Conservation (phyloP, 2,888 invertebrate genomes). For the Schrankia costaestrigalis region DNA sequence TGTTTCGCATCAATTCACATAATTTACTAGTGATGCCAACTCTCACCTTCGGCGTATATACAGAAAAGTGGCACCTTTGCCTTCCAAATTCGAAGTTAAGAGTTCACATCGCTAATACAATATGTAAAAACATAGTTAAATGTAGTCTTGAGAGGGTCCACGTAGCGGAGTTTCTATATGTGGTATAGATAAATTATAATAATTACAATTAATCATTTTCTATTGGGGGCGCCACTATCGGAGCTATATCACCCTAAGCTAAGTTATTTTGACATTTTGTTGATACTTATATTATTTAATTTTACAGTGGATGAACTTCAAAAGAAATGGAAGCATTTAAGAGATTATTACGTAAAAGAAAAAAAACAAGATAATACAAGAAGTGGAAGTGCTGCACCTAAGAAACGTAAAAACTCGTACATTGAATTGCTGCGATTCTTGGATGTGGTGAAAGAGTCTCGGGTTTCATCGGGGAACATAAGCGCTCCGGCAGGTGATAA, state of each 20-base stretch:
- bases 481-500: constrained; percentile 18
- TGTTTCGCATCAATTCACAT: too few relatives aligned
- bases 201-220: constrained; percentile 5
- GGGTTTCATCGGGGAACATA: constrained; percentile 16
- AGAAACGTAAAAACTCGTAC: constrained; percentile 12
- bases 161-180: too few relatives aligned
- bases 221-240: constrained; percentile 10
- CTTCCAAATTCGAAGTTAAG: too few relatives aligned
- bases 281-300: constrained; percentile 18
- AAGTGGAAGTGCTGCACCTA: constrained; percentile 15
- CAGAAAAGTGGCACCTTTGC: too few relatives aligned
- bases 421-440: constrained; percentile 16
- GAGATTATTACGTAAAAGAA: constrained; percentile 20
- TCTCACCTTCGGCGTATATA: too few relatives aligned
- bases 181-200: too few relatives aligned
- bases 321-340: constrained; percentile 21
- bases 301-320: constrained; percentile 20
- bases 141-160: too few relatives aligned
- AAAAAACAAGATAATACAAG: constrained; percentile 14
- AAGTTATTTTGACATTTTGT: too few relatives aligned
- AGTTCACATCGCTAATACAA: too few relatives aligned
- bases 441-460: constrained; percentile 17
- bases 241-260: constrained; percentile 15
- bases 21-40: too few relatives aligned
- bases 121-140: too few relatives aligned